Percentiles rank a stretch among this genome's conserved stretches.
Evolutionary conservation across 2,797 vertebrate genomes (phyloP).

Genomic region (Dallia pectoralis): DNA sequence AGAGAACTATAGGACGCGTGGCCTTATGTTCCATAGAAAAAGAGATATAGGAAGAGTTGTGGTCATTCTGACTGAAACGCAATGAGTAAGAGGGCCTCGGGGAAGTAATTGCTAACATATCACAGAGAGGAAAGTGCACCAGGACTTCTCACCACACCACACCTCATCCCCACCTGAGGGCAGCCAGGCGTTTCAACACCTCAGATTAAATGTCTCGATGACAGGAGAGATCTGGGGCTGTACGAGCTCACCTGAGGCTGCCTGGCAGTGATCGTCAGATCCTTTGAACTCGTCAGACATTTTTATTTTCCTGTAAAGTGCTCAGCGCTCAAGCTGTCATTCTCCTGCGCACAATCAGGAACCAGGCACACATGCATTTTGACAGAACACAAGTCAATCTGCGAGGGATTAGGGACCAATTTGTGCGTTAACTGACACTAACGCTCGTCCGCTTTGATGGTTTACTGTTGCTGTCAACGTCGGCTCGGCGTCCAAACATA

Average conservation of each 20-base stretch:
- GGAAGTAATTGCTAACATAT: not conserved
- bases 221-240: conserved; percentile 35
- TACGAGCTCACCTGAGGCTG: conserved; percentile 41
- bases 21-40: too few relatives aligned
- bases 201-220: conserved; percentile 56
- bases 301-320: conserved; percentile 56
- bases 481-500: not conserved
- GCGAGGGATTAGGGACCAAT: conserved; percentile 64
- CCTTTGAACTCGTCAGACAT: conserved; percentile 61
- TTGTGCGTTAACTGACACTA: conserved; percentile 64
- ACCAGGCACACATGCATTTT: conserved; percentile 56
- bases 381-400: conserved; percentile 68
- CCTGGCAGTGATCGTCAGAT: conserved; percentile 17
- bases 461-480: conserved; percentile 23
- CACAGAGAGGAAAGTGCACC: conserved; percentile 37
- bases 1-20: not conserved
- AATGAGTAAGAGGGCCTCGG: not conserved
- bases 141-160: conserved; percentile 8
- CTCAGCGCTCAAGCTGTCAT: conserved; percentile 43
- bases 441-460: conserved; percentile 38
- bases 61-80: not conserved
- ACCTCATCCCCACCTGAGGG: conserved; percentile 24
- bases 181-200: conserved; percentile 52
- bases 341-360: conserved; percentile 41
- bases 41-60: too few relatives aligned